Evolutionary conservation across 2,113 vertebrate species (phyloP), one percentile per base, ranked within the genome.

Genomic region (Kobus ellipsiprymnus): DNA sequence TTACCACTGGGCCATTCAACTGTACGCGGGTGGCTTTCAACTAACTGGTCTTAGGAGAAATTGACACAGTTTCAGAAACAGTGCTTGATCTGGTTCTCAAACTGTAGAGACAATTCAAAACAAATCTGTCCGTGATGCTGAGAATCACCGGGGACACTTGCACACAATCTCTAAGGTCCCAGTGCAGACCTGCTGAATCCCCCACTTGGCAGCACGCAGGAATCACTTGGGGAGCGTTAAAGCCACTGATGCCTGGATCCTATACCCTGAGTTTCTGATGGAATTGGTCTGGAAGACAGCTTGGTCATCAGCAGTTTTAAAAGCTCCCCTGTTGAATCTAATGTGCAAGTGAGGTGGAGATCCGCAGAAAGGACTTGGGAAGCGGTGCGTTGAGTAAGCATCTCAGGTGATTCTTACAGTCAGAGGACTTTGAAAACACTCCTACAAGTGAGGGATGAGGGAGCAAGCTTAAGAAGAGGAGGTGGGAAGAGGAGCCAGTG

Each of bases 271-370:
- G 44, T 44, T 93, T 94, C 71, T 74, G 60, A 83, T 50, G 64
- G 86, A 97, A 91, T 27, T 59, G 93, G 36, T 80, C 77, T 94
- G 88, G 46, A 62, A 91, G 96, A 91, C 82, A 94, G 94, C 91
- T 94, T 86, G 96, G 96, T 82, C 95, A 91, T 96, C 95, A 97
- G 87, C 83, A 92, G 60, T 83, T 78, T 64, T 62, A 91, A 97
- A 90, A 95, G 86, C 91, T 98, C 94, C 97, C 94, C 36, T 7
- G 83, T 36, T 50, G 86, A 96, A 74, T 64, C 50, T 95, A 91
- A 96, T 33, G 78, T 90, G 57, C 86, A 87, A 10, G 3, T 0
- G 3, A 88, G 30, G 46, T 40, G 55, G 87, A 93, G 78, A 83
- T 52, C 44, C 40, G 9, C 21, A 23, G 81, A 30, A 85, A 95